Percentiles rank a stretch among this genome's conserved stretches.
Conservation (phyloP, 2,797 vertebrate species). For the Channa striata region DNA sequence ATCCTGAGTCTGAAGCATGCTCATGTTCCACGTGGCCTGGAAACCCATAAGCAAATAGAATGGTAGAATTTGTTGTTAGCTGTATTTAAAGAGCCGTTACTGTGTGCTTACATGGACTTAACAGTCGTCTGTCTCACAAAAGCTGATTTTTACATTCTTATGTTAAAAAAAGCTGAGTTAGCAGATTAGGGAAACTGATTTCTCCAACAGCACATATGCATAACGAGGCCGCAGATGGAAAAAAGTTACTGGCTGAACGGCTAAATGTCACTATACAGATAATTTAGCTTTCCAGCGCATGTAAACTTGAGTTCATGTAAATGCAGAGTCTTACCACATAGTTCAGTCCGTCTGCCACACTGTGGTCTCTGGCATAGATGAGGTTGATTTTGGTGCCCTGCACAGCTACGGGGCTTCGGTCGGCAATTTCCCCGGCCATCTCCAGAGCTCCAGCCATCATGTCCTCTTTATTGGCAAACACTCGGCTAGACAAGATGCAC, state of each 20-base stretch:
- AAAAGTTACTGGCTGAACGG: too few species aligned
- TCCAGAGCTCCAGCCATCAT: conserved; percentile 86
- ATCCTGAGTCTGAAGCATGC: conserved; percentile 92
- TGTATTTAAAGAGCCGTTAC: not conserved
- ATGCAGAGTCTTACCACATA: conserved; percentile 82
- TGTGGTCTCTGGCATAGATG: conserved; percentile 88
- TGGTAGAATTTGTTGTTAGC: not conserved
- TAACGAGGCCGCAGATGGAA: too few species aligned
- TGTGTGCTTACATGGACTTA: not conserved
- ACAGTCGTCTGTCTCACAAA: too few species aligned
- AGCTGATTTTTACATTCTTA: too few species aligned
- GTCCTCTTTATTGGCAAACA: conserved; percentile 87
- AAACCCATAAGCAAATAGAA: not conserved
- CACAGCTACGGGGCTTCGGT: conserved; percentile 90
- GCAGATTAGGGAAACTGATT: too few species aligned
- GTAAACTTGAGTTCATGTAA: not conserved
- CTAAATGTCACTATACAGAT: too few species aligned
- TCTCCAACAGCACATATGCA: too few species aligned
- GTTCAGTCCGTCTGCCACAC: conserved; percentile 84
- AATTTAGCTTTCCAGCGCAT: too few species aligned
- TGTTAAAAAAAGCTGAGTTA: too few species aligned
- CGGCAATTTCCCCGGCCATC: conserved; percentile 87
- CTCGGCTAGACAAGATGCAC: conserved; percentile 77
- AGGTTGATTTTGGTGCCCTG: conserved; percentile 93
- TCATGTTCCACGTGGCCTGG: conserved; percentile 93